A percentile compares a stretch with the other conserved stretches of the same genome.
Conservation (phyloP, 1,140 invertebrate species). For the Nasonia vitripennis region DNA sequence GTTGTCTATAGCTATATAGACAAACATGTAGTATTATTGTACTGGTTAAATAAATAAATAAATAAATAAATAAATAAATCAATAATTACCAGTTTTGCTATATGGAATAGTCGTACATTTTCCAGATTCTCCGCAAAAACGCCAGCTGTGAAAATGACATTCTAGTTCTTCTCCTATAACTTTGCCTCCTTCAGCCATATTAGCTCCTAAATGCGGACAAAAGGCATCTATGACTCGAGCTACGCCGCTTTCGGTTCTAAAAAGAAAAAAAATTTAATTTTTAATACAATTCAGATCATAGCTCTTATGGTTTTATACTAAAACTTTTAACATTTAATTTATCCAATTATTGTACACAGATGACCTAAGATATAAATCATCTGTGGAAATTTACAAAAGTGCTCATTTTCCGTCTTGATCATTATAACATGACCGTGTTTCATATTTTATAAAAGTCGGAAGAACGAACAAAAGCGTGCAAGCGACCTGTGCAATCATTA, state of each 20-base stretch:
- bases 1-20: too few relatives aligned
- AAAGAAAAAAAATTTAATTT: too few relatives aligned
- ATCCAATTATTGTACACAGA: too few relatives aligned
- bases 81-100: constrained; percentile 44
- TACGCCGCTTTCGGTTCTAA: constrained; percentile 76
- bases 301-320: too few relatives aligned
- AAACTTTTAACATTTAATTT: too few relatives aligned
- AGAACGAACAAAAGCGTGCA: not conserved
- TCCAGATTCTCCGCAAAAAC: constrained; percentile 84
- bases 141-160: constrained; percentile 94
- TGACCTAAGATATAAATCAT: too few relatives aligned
- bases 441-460: not conserved
- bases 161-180: constrained; percentile 86
- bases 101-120: constrained; percentile 83
- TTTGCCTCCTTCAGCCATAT: constrained; percentile 85
- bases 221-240: constrained; percentile 87
- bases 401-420: not conserved
- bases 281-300: too few relatives aligned
- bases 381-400: too few relatives aligned
- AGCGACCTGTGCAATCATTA: not conserved
- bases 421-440: not conserved
- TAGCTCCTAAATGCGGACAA: constrained; percentile 92
- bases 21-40: too few relatives aligned
- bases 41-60: too few relatives aligned
- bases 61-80: too few relatives aligned